A percentile compares a stretch with the other conserved stretches of the same genome.
These are phyloP conservation scores for Mugil cephalus DNA, from an alignment of 2,113 vertebrate genomes.

Conservation along the genomic window DNA sequence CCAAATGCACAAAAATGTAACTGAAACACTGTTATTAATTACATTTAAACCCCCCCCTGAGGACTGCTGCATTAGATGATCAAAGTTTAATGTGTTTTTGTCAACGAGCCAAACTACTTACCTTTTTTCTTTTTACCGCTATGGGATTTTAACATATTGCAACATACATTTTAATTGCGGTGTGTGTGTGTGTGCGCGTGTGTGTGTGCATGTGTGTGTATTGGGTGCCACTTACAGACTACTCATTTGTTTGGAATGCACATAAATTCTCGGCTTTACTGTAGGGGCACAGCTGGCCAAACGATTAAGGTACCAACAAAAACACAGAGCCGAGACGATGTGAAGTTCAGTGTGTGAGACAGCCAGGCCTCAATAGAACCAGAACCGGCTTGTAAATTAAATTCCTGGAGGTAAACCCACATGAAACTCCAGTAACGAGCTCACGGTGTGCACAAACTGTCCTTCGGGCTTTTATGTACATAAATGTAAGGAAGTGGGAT, in stretches of 20 bases:
- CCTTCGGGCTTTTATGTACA: no score
- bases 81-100: neutral
- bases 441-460: slow-evolving; percentile 29
- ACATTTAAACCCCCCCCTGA: neutral
- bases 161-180: slow-evolving; percentile 42
- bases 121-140: slow-evolving; percentile 15
- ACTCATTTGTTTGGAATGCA: slow-evolving; percentile 82
- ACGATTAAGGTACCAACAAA: slow-evolving; percentile 75
- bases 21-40: neutral
- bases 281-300: slow-evolving; percentile 76
- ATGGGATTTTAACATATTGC: slow-evolving; percentile 16
- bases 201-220: neutral
- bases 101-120: slow-evolving; percentile 12
- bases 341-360: slow-evolving; percentile 70
- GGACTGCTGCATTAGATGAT: neutral
- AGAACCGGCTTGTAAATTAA: slow-evolving; percentile 76
- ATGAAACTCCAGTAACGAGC: slow-evolving; percentile 54
- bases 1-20: slow-evolving; percentile 9
- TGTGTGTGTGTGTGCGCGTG: slow-evolving; percentile 18
- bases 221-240: slow-evolving; percentile 38
- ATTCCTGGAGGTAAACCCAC: slow-evolving; percentile 63
- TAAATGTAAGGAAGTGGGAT: no score
- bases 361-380: slow-evolving; percentile 71
- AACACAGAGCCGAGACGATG: slow-evolving; percentile 58
- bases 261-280: slow-evolving; percentile 79